These are phyloP conservation scores for Ctenoplectra terminalis DNA, from an alignment of 1,140 invertebrate genomes.

Conservation along the genomic window DNA sequence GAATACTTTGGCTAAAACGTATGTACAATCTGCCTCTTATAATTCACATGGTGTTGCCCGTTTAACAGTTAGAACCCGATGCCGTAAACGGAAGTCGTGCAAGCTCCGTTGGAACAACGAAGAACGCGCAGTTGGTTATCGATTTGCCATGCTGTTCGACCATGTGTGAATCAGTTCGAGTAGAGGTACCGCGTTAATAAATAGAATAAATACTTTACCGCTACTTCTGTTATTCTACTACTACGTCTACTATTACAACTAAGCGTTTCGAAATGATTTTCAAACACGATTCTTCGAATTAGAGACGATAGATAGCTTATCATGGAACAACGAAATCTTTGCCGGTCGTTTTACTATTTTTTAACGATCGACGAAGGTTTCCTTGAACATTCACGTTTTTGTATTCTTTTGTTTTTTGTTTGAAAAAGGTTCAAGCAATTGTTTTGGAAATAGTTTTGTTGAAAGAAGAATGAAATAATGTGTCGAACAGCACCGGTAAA, in stretches of 20 bases:
- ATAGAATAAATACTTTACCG: slow-evolving; percentile 37
- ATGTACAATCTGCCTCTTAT: slow-evolving; percentile 24
- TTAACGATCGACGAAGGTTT: not conserved
- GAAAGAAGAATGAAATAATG: not conserved
- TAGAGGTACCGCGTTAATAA: slow-evolving; percentile 57
- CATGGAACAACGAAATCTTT: not conserved
- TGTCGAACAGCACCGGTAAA: slow-evolving; percentile 25
- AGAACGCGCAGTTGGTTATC: not conserved
- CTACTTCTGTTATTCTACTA: slow-evolving; percentile 8
- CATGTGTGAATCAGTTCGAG: slow-evolving; percentile 27
- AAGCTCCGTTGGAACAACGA: slow-evolving; percentile 9
- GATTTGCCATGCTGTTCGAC: slow-evolving; percentile 32
- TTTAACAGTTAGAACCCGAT: slow-evolving; percentile 7
- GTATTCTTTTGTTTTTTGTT: not conserved
- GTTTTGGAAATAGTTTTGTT: not conserved
- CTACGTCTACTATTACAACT: not conserved
- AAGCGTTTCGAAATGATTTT: not conserved
- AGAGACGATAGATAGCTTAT: not conserved
- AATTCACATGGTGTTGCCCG: not conserved
- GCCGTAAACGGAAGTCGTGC: slow-evolving; percentile 33
- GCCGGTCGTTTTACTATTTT: not conserved
- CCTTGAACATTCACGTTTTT: not conserved
- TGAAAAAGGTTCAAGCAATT: not conserved
- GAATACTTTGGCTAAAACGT: slow-evolving; percentile 12
- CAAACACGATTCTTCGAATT: not conserved